These are phyloP conservation scores for Spinus pinus DNA, from an alignment of 2,797 vertebrate genomes.

Conservation along the genomic window DNA sequence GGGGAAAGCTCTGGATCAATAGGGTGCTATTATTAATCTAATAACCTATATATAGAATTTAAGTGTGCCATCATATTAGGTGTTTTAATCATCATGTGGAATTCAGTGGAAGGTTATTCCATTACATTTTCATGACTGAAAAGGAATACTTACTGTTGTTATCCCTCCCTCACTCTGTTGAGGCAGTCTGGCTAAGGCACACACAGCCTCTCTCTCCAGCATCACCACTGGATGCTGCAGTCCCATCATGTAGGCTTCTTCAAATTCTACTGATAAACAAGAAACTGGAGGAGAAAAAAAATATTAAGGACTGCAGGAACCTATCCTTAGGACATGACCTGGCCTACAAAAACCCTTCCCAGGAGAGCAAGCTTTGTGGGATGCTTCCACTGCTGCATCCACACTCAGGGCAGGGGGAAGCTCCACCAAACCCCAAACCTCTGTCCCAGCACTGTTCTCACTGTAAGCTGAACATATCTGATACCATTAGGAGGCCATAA, in stretches of 20 bases:
- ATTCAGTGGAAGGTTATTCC: neutral
- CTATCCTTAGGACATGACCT: neutral
- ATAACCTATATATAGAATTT: neutral
- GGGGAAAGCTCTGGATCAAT: slow-evolving; percentile 12
- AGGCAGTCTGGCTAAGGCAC: neutral
- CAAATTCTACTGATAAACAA: neutral
- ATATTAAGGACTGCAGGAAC: neutral
- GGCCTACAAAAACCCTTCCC: neutral
- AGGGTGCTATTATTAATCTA: slow-evolving; percentile 29
- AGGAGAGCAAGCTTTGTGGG: fast-evolving
- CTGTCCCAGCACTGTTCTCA: neutral
- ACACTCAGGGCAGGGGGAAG: neutral
- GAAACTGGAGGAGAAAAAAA: neutral
- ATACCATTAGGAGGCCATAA: neutral
- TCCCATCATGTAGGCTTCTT: neutral
- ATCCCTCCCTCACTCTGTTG: neutral
- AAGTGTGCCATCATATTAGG: neutral
- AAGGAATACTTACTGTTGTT: neutral
- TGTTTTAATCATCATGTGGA: neutral
- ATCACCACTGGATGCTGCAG: neutral
- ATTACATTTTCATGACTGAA: neutral
- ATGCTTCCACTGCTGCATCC: neutral
- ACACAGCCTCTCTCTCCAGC: neutral
- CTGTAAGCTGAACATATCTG: neutral
- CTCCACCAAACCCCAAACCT: neutral